Evolutionary conservation across 1,140 invertebrate genomes (phyloP), one percentile per base, ranked within the genome.

Genomic region (Drosophila sp.): DNA sequence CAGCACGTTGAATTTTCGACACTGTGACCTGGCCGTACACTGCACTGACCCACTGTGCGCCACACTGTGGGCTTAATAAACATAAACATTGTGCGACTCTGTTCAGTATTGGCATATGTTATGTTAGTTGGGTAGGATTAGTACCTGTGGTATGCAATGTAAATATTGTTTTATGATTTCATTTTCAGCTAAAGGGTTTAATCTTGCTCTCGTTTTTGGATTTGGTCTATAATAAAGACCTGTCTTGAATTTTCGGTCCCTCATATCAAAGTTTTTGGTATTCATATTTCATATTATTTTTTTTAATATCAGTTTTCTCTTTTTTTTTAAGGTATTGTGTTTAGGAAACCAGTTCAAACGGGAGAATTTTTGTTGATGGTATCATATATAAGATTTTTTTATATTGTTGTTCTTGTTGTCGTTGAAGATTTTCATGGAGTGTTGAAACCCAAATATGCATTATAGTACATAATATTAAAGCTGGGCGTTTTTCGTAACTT

Each of bases 401-500:
- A 62, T 32, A 40, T 40, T 65, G 46, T 61, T 62, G 32, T 62
- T 48, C 21, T 73, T 62, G 58, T 71, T 29, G 27, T 13, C 48
- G 40, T 64, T 67, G n/a, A 40, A 38, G 64, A 80, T 66, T 65
- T 43, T 58, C 7, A 50, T 69, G 76, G 21, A 65, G 62, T 83
- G 56, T 83, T 87, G 83, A 89, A 89, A 89, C 83, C 83, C 83
- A 89, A 89, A 89, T 73, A 75, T 82, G 79, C 65, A 78, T 66
- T 48, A 67, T 78, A 78, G 69, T 72, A 58, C 57, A 83, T 82
- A 87, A 81, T 45, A 51, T 83, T 83, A 89, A 89, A 86, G 83
- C 82, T 82, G 82, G 83, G 82, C 78, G 64, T 72, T 71, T 69
- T 74, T 71, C 63, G 71, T 74, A 51, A 48, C 45, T 51, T 14